Conservation (phyloP, 2,888 invertebrate genomes). For the Pyralis farinalis region DNA sequence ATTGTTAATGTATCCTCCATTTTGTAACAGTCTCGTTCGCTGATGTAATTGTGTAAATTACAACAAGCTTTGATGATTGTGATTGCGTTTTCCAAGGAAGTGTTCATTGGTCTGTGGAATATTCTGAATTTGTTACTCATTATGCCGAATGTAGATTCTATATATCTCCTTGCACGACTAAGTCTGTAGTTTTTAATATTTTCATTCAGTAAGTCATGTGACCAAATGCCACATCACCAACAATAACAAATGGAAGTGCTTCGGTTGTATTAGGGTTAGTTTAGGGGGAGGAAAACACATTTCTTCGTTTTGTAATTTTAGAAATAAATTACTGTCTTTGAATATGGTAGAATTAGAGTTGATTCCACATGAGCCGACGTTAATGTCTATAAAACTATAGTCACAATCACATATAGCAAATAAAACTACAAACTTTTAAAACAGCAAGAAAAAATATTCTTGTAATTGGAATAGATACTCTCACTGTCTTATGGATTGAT, state of each 20-base stretch:
- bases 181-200: too few species aligned
- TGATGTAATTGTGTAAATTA: neutral
- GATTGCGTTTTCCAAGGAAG: neutral
- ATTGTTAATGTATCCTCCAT: neutral
- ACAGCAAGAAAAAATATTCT: too few species aligned
- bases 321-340: too few species aligned
- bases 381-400: too few species aligned
- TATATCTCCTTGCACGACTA: too few species aligned
- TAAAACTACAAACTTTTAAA: too few species aligned
- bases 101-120: neutral
- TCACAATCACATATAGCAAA: too few species aligned
- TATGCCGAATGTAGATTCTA: too few species aligned
- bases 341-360: too few species aligned
- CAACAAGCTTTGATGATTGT: neutral
- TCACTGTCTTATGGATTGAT: too few species aligned
- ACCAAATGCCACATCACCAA: constrained; percentile 7
- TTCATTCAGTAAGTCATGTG: neutral
- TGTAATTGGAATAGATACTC: too few species aligned
- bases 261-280: constrained; percentile 8
- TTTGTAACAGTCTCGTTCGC: neutral
- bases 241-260: constrained; percentile 8
- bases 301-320: neutral
- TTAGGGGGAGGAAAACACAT: constrained; percentile 10
- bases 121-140: neutral
- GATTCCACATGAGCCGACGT: too few species aligned